Conservation (phyloP, 2,113 vertebrate genomes). For the Polyodon spathula region DNA sequence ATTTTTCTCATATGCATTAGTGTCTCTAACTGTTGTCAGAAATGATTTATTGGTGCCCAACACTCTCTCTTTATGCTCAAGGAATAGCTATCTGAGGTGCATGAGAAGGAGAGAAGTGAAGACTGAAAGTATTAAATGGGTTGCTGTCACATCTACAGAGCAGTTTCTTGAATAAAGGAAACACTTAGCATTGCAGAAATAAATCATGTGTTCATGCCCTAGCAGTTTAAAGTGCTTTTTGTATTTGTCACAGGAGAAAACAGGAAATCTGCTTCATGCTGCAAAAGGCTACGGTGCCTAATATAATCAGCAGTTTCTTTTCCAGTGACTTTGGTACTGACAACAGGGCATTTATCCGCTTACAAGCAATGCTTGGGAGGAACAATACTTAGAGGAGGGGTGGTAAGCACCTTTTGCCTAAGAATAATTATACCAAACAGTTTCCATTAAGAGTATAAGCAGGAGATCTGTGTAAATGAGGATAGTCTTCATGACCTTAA, state of each 20-base stretch:
- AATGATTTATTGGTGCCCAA: conserved; percentile 24
- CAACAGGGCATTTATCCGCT: not conserved
- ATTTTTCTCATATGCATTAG: conserved; percentile 3
- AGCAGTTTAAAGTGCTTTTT: conserved; percentile 31
- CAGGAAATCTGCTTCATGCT: conserved; percentile 14
- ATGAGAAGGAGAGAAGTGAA: conserved; percentile 36
- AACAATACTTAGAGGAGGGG: too few relatives aligned
- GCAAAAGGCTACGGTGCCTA: conserved; percentile 9
- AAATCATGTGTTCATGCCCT: conserved; percentile 45
- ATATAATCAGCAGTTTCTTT: not conserved
- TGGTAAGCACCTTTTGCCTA: not conserved
- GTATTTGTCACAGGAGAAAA: conserved; percentile 21
- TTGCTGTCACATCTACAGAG: conserved; percentile 48
- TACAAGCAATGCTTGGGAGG: not conserved
- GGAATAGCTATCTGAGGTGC: conserved; percentile 39
- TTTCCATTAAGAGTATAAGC: too few relatives aligned
- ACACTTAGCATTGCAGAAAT: conserved; percentile 52
- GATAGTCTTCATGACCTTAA: too few relatives aligned
- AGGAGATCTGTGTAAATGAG: too few relatives aligned
- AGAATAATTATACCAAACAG: too few relatives aligned
- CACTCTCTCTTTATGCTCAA: conserved; percentile 29
- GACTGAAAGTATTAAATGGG: conserved; percentile 43
- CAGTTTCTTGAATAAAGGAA: conserved; percentile 45
- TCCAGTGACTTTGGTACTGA: conserved; percentile 7
- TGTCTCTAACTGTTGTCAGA: conserved; percentile 22